A percentile compares a stretch with the other conserved stretches of the same genome.
Conservation (phyloP, 2,888 invertebrate genomes). For the Drosophila yooni region DNA sequence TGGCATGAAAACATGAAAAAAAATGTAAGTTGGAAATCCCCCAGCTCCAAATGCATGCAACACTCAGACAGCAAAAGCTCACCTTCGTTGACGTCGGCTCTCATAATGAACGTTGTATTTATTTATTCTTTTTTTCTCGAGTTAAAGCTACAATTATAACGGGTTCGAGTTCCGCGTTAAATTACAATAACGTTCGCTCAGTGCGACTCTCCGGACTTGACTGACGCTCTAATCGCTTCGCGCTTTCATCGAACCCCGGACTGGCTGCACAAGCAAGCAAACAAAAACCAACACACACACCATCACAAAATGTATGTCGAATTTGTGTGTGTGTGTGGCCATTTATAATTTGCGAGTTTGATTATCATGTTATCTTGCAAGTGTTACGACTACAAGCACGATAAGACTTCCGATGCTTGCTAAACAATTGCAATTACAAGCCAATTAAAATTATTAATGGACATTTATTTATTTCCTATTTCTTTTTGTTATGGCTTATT, state of each 20-base stretch:
- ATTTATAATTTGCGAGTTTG: constrained; percentile 50
- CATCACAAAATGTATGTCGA: neutral
- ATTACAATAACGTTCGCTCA: constrained; percentile 50
- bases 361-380: constrained; percentile 45
- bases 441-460: constrained; percentile 15
- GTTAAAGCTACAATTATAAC: neutral
- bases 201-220: constrained; percentile 97
- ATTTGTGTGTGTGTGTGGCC: neutral
- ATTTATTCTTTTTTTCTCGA: constrained; percentile 3
- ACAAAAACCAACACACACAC: neutral
- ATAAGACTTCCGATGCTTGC: constrained; percentile 27
- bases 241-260: constrained; percentile 90
- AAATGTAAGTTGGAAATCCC: constrained; percentile 2
- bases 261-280: constrained; percentile 7
- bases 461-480: constrained; percentile 6
- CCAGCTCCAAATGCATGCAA: neutral
- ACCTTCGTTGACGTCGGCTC: constrained; percentile 58
- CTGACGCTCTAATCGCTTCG: constrained; percentile 99
- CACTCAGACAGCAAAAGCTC: constrained; percentile 13
- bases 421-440: constrained; percentile 18
- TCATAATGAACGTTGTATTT: constrained; percentile 35
- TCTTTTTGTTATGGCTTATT: constrained; percentile 11
- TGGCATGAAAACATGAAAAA: neutral
- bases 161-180: constrained; percentile 39
- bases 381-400: constrained; percentile 18